Evolutionary conservation across 2,888 invertebrate genomes (phyloP), one percentile per base, ranked within the genome.

Genomic region (Orchesella flavescens): DNA sequence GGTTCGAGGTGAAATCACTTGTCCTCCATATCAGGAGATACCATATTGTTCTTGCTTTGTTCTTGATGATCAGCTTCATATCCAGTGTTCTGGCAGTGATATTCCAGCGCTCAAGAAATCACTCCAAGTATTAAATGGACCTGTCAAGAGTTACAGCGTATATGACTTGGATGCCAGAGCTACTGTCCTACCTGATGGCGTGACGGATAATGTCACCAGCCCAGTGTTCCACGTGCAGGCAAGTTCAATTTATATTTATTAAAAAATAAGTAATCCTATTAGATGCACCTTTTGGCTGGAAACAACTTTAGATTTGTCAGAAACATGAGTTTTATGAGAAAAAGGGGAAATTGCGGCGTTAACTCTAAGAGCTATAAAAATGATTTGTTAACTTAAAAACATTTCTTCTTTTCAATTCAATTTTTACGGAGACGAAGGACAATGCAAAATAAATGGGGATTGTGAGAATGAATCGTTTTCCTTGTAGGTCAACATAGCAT

Each of bases 101-200:
- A 86, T 88, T 71, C 84, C 85, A n/a, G 76, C 88, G 63, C 85
- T 88, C 59, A 83, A 86, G 65, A 88, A 87, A 77, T 86, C 87
- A 46, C 86, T 88, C 68, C 86, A 86, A 85, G 86, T 87, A 68
- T 86, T 88, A 85, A 86, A 87, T 82, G 88, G 88, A 55, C 91
- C 91, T 57, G 91, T 97, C 89, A 96, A 96, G 90, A 96, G 96
- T 69, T 92, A 97, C 89, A 96, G 94, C 89, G 94, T 97, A 89
- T 96, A 96, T 92, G 96, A 96, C 90, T 92, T 97, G 89, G 96
- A 97, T 91, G 93, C 93, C 88, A 93, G 94, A 88, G 93, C 95
- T 88, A 94, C 94, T 84, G 93, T 94, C 88, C 92, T 97, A 75
- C 93, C 94, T 85, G 91, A 93, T 86, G 94, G 94, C 88, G 92